Base-by-base conservation (phyloP, 2,888 invertebrate species). In the Drymonia ruficornis region DNA sequence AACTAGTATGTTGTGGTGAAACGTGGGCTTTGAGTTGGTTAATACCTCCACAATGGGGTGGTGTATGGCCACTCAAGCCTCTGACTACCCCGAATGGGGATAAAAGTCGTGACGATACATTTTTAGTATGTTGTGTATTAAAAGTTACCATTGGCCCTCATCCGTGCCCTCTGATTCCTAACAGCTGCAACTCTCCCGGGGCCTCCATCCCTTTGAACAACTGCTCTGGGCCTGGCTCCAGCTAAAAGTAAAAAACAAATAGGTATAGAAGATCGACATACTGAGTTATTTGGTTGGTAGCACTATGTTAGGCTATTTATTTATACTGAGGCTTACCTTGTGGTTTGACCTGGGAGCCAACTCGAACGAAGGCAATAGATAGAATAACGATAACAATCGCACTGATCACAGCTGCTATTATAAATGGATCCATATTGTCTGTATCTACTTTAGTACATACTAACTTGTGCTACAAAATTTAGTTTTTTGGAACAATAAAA, bases 171-270 rank as follows among this genome's bases (percentile, higher is more conserved):
- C 72, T 95, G 95, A 83, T 96, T 96, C 62, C 97, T 93, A 5
- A 95, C 95, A 34, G 96, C 95, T 73, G 95, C 96, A 0, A 95
- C 96, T 72, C 96, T 93, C 49, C 96, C 93, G 18, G 94, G 95
- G 0, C 93, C 94, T 46, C 94, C 94, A 80, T 94, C 94, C 65
- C 88, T 78, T 52, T 83, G 89, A 1, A 70, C 86, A 0, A 86
- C 89, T 50, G 89, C 84, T 59, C 88, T 79, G 11, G 90, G 87
- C 61, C 81, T 83, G 4, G 80, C 84, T 53, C 77, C 85, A 76
- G 76, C 86, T 89, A 61, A 40, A 49, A n/a, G n/a, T n/a, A n/a
- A n/a, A 42, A 58, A 43, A 18, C 2, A 8, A 28, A 31, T 18
- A 31, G 15, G 1, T 38, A 48, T 38, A 50, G 11, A 23, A n/a